Conservation (phyloP, 2,888 invertebrate species). For the Portevinia maculata region DNA sequence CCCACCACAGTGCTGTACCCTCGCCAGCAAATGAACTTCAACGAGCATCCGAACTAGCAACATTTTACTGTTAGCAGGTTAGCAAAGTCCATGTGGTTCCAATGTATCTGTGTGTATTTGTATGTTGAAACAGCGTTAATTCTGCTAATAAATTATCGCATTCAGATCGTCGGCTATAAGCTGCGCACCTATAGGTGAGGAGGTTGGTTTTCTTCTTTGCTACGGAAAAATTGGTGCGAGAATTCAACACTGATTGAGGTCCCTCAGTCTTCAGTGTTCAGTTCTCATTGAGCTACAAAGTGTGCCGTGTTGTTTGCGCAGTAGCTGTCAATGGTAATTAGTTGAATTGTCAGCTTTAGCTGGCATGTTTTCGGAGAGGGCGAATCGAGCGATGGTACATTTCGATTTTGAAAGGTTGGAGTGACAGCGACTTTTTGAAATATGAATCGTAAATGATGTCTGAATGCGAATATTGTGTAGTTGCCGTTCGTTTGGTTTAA, state of each 20-base stretch:
- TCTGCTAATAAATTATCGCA: conserved; percentile 74
- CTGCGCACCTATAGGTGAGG: conserved; percentile 30
- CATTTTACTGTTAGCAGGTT: conserved; percentile 72
- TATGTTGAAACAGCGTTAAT: conserved; percentile 74
- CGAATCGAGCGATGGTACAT: too few species aligned
- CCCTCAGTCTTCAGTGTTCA: conserved; percentile 12
- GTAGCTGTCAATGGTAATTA: conserved; percentile 71
- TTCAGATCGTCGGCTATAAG: conserved; percentile 61
- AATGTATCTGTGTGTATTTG: conserved; percentile 31
- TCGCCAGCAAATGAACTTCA: conserved; percentile 45
- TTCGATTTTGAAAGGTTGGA: neutral
- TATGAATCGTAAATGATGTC: neutral
- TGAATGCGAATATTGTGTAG: neutral
- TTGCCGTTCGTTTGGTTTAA: too few species aligned
- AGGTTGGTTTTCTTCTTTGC: conserved; percentile 17
- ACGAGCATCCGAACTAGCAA: conserved; percentile 56
- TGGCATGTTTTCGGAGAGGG: neutral
- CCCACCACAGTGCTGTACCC: conserved; percentile 36
- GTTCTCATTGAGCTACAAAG: conserved; percentile 49
- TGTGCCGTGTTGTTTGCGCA: conserved; percentile 71
- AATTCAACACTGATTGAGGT: conserved; percentile 66
- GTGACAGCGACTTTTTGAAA: neutral
- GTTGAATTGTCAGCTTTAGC: conserved; percentile 64
- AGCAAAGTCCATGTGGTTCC: conserved; percentile 38
- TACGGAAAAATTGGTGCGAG: conserved; percentile 3